These are phyloP conservation scores for Myiothlypis chrysogaster DNA, from an alignment of 2,797 vertebrate species.

Conservation along the genomic window DNA sequence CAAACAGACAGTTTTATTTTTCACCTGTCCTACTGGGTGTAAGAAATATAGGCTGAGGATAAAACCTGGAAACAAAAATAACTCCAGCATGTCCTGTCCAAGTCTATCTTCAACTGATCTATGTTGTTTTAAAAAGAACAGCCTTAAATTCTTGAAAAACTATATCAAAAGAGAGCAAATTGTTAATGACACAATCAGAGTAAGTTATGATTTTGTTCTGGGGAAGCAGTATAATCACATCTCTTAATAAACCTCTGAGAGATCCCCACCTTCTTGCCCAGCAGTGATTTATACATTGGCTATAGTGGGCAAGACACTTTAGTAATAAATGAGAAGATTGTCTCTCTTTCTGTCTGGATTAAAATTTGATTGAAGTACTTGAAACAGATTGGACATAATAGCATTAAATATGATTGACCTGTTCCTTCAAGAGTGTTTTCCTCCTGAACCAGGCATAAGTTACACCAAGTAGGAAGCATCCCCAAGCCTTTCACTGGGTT, in stretches of 20 bases:
- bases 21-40: neutral
- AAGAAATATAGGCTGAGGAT: conserved; percentile 46
- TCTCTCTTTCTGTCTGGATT: conserved; percentile 39
- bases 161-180: neutral
- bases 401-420: conserved; percentile 49
- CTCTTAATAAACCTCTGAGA: conserved; percentile 33
- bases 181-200: conserved; percentile 37
- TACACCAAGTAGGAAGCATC: neutral
- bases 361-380: conserved; percentile 42
- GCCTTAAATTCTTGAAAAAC: conserved; percentile 22
- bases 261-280: neutral
- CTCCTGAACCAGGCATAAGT: neutral
- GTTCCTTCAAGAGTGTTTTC: conserved; percentile 17
- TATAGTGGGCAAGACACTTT: neutral
- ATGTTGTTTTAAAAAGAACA: neutral
- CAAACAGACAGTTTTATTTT: conserved; percentile 10
- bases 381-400: conserved; percentile 48
- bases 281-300: conserved; percentile 40
- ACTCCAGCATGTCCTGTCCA: neutral
- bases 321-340: conserved; percentile 38
- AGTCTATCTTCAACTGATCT: conserved; percentile 12
- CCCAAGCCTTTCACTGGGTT: neutral
- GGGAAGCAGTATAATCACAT: conserved; percentile 9
- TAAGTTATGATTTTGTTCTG: conserved; percentile 55
- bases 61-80: conserved; percentile 55